Percentiles rank a stretch among this genome's conserved stretches.
Evolutionary conservation across 2,113 vertebrate species (phyloP).

Genomic region (Dipodomys spectabilis): DNA sequence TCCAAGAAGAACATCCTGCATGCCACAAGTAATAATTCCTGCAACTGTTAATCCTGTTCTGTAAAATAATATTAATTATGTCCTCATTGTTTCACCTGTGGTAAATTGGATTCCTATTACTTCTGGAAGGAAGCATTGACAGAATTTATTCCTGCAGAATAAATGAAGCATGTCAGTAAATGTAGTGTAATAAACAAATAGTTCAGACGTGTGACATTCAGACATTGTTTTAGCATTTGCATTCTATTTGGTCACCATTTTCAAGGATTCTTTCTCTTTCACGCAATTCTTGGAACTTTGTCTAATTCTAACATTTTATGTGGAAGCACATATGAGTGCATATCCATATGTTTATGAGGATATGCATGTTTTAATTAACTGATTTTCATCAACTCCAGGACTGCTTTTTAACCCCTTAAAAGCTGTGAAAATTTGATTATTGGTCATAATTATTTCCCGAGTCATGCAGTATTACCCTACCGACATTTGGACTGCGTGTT

Average conservation of each 20-base stretch:
- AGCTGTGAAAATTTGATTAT: background rate
- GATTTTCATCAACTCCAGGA: background rate
- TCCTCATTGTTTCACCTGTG: background rate
- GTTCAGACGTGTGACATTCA: background rate
- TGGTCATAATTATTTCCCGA: background rate
- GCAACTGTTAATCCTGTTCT: too few relatives aligned
- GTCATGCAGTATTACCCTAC: background rate
- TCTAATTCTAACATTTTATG: background rate
- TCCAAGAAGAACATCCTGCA: background rate
- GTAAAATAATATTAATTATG: background rate
- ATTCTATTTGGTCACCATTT: background rate
- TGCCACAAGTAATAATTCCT: background rate
- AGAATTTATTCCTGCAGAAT: background rate
- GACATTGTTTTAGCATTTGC: background rate
- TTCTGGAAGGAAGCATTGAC: background rate
- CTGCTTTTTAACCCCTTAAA: background rate
- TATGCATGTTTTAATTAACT: background rate
- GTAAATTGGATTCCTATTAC: background rate
- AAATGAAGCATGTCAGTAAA: background rate
- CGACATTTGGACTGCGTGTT: background rate
- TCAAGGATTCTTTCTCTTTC: background rate
- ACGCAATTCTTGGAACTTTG: background rate
- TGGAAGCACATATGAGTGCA: background rate
- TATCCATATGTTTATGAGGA: background rate
- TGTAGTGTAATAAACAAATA: background rate